Evolutionary conservation across 1,140 invertebrate genomes (phyloP).

Genomic region (Ceratina japonica): DNA sequence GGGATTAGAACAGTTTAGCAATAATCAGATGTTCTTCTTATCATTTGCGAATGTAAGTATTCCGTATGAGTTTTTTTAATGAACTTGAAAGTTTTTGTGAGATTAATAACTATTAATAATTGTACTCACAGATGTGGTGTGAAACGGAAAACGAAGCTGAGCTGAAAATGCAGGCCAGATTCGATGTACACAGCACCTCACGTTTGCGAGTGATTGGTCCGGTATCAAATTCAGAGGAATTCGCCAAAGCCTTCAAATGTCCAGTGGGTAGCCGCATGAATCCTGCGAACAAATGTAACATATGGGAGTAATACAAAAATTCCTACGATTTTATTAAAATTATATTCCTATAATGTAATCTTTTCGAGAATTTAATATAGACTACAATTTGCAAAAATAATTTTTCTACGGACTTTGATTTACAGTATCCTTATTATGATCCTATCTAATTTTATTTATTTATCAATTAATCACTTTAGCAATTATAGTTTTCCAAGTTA

Average conservation of each 20-base stretch:
- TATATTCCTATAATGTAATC: neutral
- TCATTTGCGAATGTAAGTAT: slow-evolving; percentile 44
- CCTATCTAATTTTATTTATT: neutral
- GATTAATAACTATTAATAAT: neutral
- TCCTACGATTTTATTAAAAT: neutral
- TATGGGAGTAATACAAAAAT: slow-evolving; percentile 33
- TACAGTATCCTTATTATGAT: neutral
- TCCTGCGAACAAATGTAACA: slow-evolving; percentile 52
- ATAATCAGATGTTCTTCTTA: slow-evolving; percentile 52
- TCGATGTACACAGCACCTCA: slow-evolving; percentile 38
- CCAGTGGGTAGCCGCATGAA: slow-evolving; percentile 52
- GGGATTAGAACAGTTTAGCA: slow-evolving; percentile 32
- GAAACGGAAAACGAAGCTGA: neutral
- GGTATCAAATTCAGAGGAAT: slow-evolving; percentile 43
- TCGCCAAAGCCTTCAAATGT: slow-evolving; percentile 45
- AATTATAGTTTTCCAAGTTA: no score
- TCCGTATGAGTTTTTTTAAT: neutral
- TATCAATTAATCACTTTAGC: neutral
- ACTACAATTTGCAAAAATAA: neutral
- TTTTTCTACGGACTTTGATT: neutral
- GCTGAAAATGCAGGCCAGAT: fast-evolving
- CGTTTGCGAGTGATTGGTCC: slow-evolving; percentile 48
- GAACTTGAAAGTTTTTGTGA: no score
- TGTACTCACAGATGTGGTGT: slow-evolving; percentile 45
- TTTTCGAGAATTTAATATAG: neutral